Conservation (phyloP, 2,888 invertebrate genomes). For the Drosophila phalerata region DNA sequence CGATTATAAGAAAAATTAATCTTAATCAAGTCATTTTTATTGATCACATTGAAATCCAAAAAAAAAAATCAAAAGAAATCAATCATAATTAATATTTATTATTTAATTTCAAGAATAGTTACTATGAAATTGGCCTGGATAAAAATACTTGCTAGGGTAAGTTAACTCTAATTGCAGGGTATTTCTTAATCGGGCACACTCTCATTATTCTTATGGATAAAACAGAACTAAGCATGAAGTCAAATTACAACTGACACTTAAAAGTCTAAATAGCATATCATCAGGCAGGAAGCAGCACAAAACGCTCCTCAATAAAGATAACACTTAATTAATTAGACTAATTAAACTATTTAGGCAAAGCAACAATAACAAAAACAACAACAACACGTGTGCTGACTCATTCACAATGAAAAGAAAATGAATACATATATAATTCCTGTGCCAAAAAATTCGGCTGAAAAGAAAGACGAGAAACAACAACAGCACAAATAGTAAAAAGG, state of each 20-base stretch:
- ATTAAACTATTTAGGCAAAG: conserved; percentile 26
- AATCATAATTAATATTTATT: too few relatives aligned
- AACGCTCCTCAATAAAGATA: conserved; percentile 21
- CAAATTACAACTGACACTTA: conserved; percentile 1
- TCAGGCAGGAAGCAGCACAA: conserved; percentile 14
- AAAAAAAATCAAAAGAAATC: too few relatives aligned
- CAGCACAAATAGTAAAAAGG: neutral
- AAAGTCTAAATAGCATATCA: conserved; percentile 9
- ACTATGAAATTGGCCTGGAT: neutral
- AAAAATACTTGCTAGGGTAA: neutral
- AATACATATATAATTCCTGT: conserved; percentile 23
- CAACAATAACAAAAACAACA: neutral
- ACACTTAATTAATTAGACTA: conserved; percentile 42
- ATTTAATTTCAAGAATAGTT: too few relatives aligned
- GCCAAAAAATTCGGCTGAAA: conserved; percentile 14
- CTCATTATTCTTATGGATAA: too few relatives aligned
- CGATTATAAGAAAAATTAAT: too few relatives aligned
- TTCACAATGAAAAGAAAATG: conserved; percentile 19
- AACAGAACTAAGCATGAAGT: neutral
- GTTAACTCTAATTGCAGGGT: neutral
- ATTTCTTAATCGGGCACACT: neutral
- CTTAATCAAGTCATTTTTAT: too few relatives aligned
- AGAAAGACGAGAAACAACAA: neutral
- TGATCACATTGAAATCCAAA: too few relatives aligned
- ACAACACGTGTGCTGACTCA: conserved; percentile 28